Evolutionary conservation across 2,888 invertebrate species (phyloP).

Genomic region (Drosophila fulvimacula): DNA sequence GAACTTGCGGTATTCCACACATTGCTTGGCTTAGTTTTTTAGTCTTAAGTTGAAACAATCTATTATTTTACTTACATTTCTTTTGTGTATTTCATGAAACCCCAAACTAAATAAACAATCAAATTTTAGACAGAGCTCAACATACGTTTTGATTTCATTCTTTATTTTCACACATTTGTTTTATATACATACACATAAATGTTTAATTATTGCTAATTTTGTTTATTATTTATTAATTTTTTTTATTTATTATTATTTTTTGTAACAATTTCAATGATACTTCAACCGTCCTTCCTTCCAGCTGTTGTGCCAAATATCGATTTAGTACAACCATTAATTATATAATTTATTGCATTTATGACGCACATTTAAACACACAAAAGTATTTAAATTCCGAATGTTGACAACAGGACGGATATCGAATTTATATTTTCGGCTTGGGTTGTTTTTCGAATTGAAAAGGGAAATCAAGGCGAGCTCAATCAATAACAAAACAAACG

Average conservation of each 20-base stretch:
- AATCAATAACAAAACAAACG: conserved; percentile 35
- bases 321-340: conserved; percentile 74
- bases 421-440: conserved; percentile 46
- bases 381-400: conserved; percentile 55
- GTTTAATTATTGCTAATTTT: conserved; percentile 70
- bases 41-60: conserved; percentile 53
- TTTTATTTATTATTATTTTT: conserved; percentile 47
- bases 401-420: conserved; percentile 71
- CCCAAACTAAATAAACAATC: conserved; percentile 50
- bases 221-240: conserved; percentile 50
- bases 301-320: conserved; percentile 69
- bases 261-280: conserved; percentile 72
- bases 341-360: conserved; percentile 50
- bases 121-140: conserved; percentile 19
- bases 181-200: conserved; percentile 72
- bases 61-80: conserved; percentile 39
- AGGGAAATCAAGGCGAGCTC: conserved; percentile 14
- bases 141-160: conserved; percentile 54
- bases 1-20: conserved; percentile 15
- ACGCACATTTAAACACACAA: conserved; percentile 54
- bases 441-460: conserved; percentile 23
- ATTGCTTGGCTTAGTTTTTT: conserved; percentile 31
- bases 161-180: conserved; percentile 64
- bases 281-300: conserved; percentile 57
- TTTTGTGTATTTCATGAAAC: conserved; percentile 51